Evolutionary conservation across 2,888 invertebrate genomes (phyloP).

Genomic region (Odontocerum albicorne): DNA sequence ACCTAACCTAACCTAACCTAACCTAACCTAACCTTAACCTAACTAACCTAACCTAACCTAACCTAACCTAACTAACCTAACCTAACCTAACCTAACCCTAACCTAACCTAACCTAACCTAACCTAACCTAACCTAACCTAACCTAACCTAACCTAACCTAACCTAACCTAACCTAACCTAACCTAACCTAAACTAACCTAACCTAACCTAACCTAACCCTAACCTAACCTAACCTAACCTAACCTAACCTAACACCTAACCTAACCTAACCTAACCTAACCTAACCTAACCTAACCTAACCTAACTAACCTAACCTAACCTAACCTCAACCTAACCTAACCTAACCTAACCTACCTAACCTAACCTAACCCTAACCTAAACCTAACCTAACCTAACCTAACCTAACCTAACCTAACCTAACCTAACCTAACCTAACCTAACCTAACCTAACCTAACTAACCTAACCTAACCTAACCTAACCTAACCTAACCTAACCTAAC

Average conservation of each 20-base stretch:
- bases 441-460: conserved; percentile 22
- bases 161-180: conserved; percentile 21
- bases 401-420: conserved; percentile 3
- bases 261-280: conserved; percentile 20
- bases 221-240: no score
- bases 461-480: conserved; percentile 20
- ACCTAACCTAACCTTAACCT: no score
- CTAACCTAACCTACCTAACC: conserved; percentile 6
- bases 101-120: conserved; percentile 22
- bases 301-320: conserved; percentile 19
- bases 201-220: no score
- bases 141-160: conserved; percentile 21
- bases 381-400: conserved; percentile 12
- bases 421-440: conserved; percentile 14
- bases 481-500: conserved; percentile 20
- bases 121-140: conserved; percentile 21
- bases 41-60: no score
- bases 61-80: no score
- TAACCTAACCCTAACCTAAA: conserved; percentile 13
- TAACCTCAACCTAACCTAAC: conserved; percentile 17
- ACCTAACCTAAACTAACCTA: no score
- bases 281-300: conserved; percentile 19
- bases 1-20: no score
- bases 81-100: conserved; percentile 16
- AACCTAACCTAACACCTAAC: no score